Evolutionary conservation across 1,140 invertebrate genomes (phyloP).

Genomic region (Drosophila tani): DNA sequence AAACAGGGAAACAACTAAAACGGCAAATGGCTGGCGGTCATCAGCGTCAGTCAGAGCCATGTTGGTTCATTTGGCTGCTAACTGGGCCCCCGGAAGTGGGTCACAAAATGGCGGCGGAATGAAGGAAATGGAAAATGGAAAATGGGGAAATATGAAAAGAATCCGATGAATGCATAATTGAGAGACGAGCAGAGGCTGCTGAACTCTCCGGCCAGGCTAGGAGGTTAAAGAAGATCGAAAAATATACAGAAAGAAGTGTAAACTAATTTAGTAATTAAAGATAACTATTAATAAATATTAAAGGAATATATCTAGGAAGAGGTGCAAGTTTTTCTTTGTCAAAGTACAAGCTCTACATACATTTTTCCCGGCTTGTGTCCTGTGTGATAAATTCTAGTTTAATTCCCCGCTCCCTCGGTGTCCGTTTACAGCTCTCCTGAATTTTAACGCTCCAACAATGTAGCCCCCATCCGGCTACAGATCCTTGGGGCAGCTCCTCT

Average conservation of each 20-base stretch:
- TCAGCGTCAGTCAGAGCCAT: constrained; percentile 44
- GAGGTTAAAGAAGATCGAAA: not conserved
- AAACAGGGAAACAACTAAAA: constrained; percentile 31
- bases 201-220: not conserved
- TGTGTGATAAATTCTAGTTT: constrained; percentile 4
- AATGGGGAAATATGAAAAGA: constrained; percentile 24
- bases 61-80: constrained; percentile 48
- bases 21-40: constrained; percentile 45
- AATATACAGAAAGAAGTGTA: not conserved
- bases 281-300: not conserved
- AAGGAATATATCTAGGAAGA: too few relatives aligned
- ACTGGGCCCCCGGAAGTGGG: constrained; percentile 26
- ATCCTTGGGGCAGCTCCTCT: not conserved
- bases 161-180: constrained; percentile 49
- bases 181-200: not conserved
- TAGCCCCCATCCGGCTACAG: not conserved
- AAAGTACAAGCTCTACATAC: too few relatives aligned
- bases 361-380: not conserved
- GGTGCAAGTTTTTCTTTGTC: too few relatives aligned
- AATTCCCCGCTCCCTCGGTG: not conserved
- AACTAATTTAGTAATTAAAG: not conserved
- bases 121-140: constrained; percentile 1
- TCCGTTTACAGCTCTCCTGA: not conserved
- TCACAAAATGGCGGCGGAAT: constrained; percentile 3
- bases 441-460: constrained; percentile 13